Evolutionary conservation across 2,888 invertebrate species (phyloP).

Genomic region (Tetrapedia diversipes): DNA sequence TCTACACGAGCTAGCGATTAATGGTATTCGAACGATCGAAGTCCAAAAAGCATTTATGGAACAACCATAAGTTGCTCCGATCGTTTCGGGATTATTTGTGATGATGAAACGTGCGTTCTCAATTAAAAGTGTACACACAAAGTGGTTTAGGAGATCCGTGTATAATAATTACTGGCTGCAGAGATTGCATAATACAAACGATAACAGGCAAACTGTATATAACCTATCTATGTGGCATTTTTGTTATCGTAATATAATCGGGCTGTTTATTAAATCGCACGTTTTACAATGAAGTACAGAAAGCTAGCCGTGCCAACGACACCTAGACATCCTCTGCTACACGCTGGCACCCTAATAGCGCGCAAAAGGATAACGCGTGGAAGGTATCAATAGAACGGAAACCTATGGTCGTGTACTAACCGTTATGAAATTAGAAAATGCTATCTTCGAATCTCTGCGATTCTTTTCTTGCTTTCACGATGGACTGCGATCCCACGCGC

Average conservation of each 20-base stretch:
- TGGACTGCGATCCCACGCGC: slow-evolving; percentile 6
- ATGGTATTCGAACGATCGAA: slow-evolving; percentile 45
- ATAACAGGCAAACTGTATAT: not conserved
- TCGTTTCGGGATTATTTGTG: slow-evolving; percentile 15
- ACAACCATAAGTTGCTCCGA: slow-evolving; percentile 36
- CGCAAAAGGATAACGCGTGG: slow-evolving; percentile 42
- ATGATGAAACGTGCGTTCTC: slow-evolving; percentile 25
- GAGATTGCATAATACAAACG: not conserved
- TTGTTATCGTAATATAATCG: not conserved
- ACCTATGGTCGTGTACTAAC: not conserved
- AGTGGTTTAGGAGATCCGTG: not conserved
- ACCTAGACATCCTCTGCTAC: slow-evolving; percentile 35
- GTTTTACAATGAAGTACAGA: slow-evolving; percentile 54
- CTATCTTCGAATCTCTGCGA: not conserved
- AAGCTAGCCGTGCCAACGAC: slow-evolving; percentile 57
- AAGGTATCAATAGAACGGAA: too few species aligned
- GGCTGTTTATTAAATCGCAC: slow-evolving; percentile 50
- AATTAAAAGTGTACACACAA: slow-evolving; percentile 45
- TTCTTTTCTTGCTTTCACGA: not conserved
- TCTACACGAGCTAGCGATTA: slow-evolving; percentile 54
- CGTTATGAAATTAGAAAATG: slow-evolving; percentile 50
- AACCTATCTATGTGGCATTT: not conserved
- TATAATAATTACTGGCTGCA: slow-evolving; percentile 7
- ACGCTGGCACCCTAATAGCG: slow-evolving; percentile 29
- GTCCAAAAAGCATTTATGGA: slow-evolving; percentile 46